Evolutionary conservation across 1,140 invertebrate genomes (phyloP).

Genomic region (Bombus fervidus): DNA sequence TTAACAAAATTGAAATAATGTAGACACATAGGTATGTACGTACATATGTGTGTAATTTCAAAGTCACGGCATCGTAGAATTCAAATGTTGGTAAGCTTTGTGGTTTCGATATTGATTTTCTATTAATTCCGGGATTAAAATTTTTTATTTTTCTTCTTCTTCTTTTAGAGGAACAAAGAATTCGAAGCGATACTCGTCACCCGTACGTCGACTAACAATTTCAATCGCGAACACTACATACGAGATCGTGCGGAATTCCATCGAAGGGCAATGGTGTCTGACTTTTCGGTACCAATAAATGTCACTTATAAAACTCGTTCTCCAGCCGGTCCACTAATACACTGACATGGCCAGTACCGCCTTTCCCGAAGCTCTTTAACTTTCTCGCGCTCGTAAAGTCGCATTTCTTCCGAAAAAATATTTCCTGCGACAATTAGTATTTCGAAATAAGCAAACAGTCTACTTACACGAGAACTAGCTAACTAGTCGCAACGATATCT

Average conservation of each 20-base stretch:
- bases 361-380: slow-evolving; percentile 55
- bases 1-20: no score
- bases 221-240: not conserved
- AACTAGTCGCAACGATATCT: slow-evolving; percentile 15
- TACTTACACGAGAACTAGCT: not conserved
- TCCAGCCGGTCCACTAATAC: slow-evolving; percentile 70
- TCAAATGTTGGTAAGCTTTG: no score
- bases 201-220: not conserved
- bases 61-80: no score
- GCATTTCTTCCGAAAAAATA: slow-evolving; percentile 16
- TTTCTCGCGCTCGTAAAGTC: slow-evolving; percentile 60
- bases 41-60: no score
- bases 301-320: slow-evolving; percentile 62
- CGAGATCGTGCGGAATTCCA: slow-evolving; percentile 13
- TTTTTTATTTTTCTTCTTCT: not conserved
- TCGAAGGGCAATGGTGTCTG: slow-evolving; percentile 35
- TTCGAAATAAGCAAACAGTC: slow-evolving; percentile 40
- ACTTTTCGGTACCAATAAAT: slow-evolving; percentile 56
- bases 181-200: not conserved
- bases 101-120: not conserved
- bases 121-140: not conserved
- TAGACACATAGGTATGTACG: no score
- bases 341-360: slow-evolving; percentile 55
- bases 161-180: not conserved
- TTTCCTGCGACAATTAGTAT: not conserved